Conservation (phyloP, 2,797 vertebrate species). For the Mus minutoides region DNA sequence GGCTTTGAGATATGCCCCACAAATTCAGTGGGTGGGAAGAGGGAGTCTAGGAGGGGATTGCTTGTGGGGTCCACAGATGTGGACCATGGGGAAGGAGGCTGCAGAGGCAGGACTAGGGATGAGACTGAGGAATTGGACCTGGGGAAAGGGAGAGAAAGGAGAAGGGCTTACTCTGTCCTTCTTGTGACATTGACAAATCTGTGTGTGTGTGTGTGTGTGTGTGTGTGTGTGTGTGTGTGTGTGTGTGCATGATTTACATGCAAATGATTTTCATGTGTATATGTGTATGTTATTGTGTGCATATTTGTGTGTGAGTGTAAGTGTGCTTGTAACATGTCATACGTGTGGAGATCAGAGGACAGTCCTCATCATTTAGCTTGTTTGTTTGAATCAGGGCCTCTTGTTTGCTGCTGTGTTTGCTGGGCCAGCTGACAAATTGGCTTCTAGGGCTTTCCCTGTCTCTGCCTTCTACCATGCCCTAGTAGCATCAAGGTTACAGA, state of each 20-base stretch:
- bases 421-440: not conserved
- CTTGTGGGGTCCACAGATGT: not conserved
- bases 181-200: not conserved
- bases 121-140: not conserved
- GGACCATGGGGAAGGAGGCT: not conserved
- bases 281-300: not conserved
- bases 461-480: not conserved
- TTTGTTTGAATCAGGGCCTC: not conserved
- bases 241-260: not conserved
- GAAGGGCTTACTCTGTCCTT: not conserved
- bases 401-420: not conserved
- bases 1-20: not conserved
- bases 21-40: not conserved
- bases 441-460: not conserved
- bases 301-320: not conserved
- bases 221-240: not conserved
- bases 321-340: not conserved
- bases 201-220: not conserved
- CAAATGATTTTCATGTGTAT: not conserved
- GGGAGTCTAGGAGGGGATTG: not conserved
- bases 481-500: not conserved
- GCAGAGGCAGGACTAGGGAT: not conserved
- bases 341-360: not conserved
- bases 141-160: not conserved
- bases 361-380: not conserved